Percentiles rank a stretch among this genome's conserved stretches.
Evolutionary conservation across 2,797 vertebrate species (phyloP).

Genomic region (Takifugu rubripes): DNA sequence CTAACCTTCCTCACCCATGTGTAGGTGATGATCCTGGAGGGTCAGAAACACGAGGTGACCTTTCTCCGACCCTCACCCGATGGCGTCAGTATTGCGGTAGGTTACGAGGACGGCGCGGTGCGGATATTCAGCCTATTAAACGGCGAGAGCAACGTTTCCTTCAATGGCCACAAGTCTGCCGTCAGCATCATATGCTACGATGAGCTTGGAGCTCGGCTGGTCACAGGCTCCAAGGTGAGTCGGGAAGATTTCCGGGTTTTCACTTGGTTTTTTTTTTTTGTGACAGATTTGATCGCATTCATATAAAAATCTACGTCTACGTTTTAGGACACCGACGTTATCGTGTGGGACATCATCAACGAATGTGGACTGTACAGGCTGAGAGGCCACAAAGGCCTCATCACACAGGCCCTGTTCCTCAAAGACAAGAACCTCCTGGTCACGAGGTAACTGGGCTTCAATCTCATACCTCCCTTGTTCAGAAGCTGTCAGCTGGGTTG

Average conservation of each 20-base stretch:
- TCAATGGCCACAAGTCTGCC: slow-evolving; percentile 93
- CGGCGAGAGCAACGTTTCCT: slow-evolving; percentile 85
- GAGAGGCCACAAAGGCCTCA: slow-evolving; percentile 89
- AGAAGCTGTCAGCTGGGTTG: neutral
- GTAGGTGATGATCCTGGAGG: slow-evolving; percentile 90
- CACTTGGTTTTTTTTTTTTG: neutral
- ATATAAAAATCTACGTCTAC: neutral
- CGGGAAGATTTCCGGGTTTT: neutral
- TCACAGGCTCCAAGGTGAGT: slow-evolving; percentile 91
- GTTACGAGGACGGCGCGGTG: slow-evolving; percentile 91
- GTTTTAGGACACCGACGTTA: slow-evolving; percentile 90
- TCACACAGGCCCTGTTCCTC: slow-evolving; percentile 88
- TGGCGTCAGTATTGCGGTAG: slow-evolving; percentile 87
- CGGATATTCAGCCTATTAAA: slow-evolving; percentile 87
- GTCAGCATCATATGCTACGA: slow-evolving; percentile 87
- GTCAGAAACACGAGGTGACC: slow-evolving; percentile 89
- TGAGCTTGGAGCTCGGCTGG: slow-evolving; percentile 85
- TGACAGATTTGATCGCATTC: neutral
- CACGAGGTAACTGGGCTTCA: slow-evolving; percentile 77
- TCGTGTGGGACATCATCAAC: slow-evolving; percentile 96
- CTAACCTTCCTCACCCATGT: neutral
- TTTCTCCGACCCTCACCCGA: slow-evolving; percentile 89
- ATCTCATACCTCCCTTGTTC: neutral
- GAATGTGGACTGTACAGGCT: slow-evolving; percentile 94
- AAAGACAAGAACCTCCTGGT: slow-evolving; percentile 89